phyloP scores from a whole-genome alignment of 2,888 invertebrate species.

The Camptogramma bilineatum region DNA sequence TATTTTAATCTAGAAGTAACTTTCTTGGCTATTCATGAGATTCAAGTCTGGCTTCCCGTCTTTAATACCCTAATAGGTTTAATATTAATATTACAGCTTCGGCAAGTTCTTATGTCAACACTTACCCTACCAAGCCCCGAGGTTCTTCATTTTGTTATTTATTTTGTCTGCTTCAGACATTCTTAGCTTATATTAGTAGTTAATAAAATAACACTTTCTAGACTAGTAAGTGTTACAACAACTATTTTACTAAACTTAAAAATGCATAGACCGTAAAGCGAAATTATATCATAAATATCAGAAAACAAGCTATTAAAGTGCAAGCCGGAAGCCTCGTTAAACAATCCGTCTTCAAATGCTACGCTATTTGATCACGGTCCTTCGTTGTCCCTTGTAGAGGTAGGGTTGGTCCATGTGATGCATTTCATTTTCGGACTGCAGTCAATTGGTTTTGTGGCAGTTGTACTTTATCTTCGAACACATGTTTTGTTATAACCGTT shows the following conservation, averaged over 20 bases:
- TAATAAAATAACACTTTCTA: background rate
- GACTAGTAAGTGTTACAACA: background rate
- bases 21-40: background rate
- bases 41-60: background rate
- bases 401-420: constrained; percentile 7
- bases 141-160: background rate
- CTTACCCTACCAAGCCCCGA: constrained; percentile 2
- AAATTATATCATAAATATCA: constrained; percentile 1
- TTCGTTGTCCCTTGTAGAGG: constrained; percentile 40
- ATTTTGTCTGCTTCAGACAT: background rate
- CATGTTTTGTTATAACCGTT: background rate
- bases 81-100: constrained; percentile 11
- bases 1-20: background rate
- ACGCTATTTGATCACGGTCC: constrained; percentile 53
- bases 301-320: constrained; percentile 36
- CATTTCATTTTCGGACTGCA: background rate
- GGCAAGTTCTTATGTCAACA: constrained; percentile 10
- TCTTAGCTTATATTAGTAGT: background rate
- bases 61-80: background rate
- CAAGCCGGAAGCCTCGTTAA: constrained; percentile 39
- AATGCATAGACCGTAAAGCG: background rate
- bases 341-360: constrained; percentile 52
- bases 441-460: background rate
- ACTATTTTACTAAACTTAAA: background rate
- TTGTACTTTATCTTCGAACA: background rate